Evolutionary conservation across 2,113 vertebrate species (phyloP).

Genomic region (Saguinus imperator): DNA sequence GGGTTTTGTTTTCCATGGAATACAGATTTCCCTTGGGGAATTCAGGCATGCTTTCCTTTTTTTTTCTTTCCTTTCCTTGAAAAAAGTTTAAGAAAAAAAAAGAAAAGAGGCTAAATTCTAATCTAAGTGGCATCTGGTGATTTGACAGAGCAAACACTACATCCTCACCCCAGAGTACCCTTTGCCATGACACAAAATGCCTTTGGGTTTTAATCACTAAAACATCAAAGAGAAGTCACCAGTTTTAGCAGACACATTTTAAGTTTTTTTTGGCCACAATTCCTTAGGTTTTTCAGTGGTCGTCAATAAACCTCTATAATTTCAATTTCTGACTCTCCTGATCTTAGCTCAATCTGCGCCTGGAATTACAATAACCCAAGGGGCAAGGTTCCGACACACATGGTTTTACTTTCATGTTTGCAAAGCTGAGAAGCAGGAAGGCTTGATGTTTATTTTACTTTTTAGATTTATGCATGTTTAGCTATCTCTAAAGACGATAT

Average conservation of each 20-base stretch:
- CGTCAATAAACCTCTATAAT: background rate
- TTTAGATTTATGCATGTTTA: background rate
- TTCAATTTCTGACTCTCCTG: background rate
- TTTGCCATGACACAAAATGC: background rate
- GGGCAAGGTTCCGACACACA: background rate
- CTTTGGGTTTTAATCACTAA: conserved; percentile 36
- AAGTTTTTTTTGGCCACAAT: background rate
- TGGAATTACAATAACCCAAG: background rate
- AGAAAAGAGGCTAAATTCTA: conserved; percentile 12
- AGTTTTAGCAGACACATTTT: background rate
- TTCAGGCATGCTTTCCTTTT: conserved; percentile 54
- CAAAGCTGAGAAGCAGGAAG: background rate
- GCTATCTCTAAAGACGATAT: background rate
- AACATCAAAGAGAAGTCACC: background rate
- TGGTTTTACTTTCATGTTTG: background rate
- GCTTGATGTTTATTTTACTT: background rate
- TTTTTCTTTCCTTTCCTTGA: background rate
- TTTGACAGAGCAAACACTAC: conserved; percentile 38
- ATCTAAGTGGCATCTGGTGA: conserved; percentile 59
- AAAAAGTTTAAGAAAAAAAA: background rate
- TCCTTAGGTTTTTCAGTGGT: background rate
- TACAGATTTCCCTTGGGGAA: conserved; percentile 23
- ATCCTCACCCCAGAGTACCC: background rate
- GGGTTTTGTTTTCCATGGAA: conserved; percentile 63
- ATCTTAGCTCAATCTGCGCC: background rate